These are phyloP conservation scores for Colistium nudipinnis DNA, from an alignment of 2,113 vertebrate species.

Conservation along the genomic window DNA sequence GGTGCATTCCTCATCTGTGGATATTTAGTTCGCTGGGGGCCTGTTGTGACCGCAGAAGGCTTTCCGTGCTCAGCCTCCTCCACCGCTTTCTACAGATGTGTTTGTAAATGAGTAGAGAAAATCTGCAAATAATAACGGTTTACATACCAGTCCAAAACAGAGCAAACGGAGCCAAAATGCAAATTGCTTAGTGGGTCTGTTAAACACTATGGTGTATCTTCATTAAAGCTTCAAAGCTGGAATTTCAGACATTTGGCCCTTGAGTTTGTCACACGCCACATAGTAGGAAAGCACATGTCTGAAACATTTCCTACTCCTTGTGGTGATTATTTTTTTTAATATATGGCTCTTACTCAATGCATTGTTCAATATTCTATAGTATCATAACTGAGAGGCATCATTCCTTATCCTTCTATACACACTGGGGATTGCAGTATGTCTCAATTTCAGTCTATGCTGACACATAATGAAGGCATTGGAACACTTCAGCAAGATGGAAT, in stretches of 20 bases:
- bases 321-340: conserved; percentile 31
- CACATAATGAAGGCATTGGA: conserved; percentile 49
- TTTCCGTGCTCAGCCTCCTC: conserved; percentile 76
- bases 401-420: conserved; percentile 14
- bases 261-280: conserved; percentile 62
- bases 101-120: conserved; percentile 73
- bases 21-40: conserved; percentile 84
- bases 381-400: conserved; percentile 36
- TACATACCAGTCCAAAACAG: conserved; percentile 71
- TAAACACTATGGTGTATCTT: conserved; percentile 79
- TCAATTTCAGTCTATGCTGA: conserved; percentile 53
- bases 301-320: conserved; percentile 39
- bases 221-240: conserved; percentile 82
- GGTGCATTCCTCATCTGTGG: conserved; percentile 84
- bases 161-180: conserved; percentile 74
- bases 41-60: conserved; percentile 80
- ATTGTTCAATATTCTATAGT: conserved; percentile 14
- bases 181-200: conserved; percentile 76
- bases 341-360: conserved; percentile 22
- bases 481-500: conserved; percentile 36
- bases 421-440: conserved; percentile 35
- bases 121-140: conserved; percentile 83
- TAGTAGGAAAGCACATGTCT: conserved; percentile 50
- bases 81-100: conserved; percentile 75
- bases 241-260: conserved; percentile 73